Percentiles rank a stretch among this genome's conserved stretches.
phyloP scores from a whole-genome alignment of 2,888 invertebrate species.

The Melanostoma mellinum region DNA sequence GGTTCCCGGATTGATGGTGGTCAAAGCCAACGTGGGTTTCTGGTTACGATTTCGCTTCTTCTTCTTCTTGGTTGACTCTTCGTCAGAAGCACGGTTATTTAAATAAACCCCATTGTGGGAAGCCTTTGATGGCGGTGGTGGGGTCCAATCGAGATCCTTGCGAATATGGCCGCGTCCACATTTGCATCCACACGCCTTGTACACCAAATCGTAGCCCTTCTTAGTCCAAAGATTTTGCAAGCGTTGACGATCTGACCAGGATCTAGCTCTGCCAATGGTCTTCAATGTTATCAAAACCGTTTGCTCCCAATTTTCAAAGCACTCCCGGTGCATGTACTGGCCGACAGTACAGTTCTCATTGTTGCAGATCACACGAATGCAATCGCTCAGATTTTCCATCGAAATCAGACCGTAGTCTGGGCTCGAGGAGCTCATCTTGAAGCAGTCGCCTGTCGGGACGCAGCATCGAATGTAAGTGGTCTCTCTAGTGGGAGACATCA shows the following conservation, averaged over 20 bases:
- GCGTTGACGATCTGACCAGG: constrained; percentile 97
- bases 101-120: constrained; percentile 75
- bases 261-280: constrained; percentile 94
- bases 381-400: constrained; percentile 89
- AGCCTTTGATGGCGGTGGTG: constrained; percentile 83
- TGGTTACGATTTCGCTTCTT: constrained; percentile 87
- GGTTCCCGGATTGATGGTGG: constrained; percentile 81
- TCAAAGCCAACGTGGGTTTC: constrained; percentile 85
- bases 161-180: constrained; percentile 96
- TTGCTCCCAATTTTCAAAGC: constrained; percentile 97
- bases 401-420: constrained; percentile 84
- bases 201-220: constrained; percentile 97
- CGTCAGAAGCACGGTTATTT: constrained; percentile 78
- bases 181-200: constrained; percentile 96
- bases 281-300: constrained; percentile 93
- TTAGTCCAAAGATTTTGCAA: constrained; percentile 98
- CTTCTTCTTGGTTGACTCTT: constrained; percentile 85
- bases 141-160: constrained; percentile 96
- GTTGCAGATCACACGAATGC: constrained; percentile 95
- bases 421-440: constrained; percentile 84
- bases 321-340: constrained; percentile 97
- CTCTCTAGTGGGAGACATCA: constrained; percentile 77
- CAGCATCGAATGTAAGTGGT: constrained; percentile 86
- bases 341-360: constrained; percentile 95
- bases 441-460: constrained; percentile 91